Evolutionary conservation across 2,797 vertebrate species (phyloP), one percentile per base, ranked within the genome.

Genomic region (Lepidocolaptes lacrymiger): DNA sequence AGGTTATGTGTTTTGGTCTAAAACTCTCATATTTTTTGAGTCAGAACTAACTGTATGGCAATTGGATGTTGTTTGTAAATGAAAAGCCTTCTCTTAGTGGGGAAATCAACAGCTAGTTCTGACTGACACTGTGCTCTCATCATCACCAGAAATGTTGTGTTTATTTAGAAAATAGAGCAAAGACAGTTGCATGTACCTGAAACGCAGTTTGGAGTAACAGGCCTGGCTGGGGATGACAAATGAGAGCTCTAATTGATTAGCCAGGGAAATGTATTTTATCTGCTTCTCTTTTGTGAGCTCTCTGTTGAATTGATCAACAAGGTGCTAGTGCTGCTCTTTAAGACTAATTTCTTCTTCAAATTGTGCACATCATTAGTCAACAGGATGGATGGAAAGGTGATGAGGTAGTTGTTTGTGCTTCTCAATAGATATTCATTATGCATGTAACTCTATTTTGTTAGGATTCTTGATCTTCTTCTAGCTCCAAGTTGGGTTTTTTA

Each of bases 351-450:
- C 84, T 91, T 88, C 76, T 92, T 90, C 67, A 91, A 75, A 69
- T 81, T 1, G 1, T 82, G 56, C 59, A 51, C 41, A 69, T 87
- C 67, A 24, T 96, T 76, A 89, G 82, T 92, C 76, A 93, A 59
- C 55, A 84, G 89, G 83, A 95, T 94, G 58, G 85, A 95, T 88
- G 63, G 49, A 73, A 91, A 96, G 44, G 56, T 64, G 69, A 48
- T 90, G 89, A 93, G 73, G 59, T 77, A 94, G 87, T 87, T 93
- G 76, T 93, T 95, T 96, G 59, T 93, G 81, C 84, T 92, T 93
- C 74, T 64, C 54, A 91, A 76, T 10, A 89, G 62, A 69, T 91
- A 92, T 32, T 87, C 21, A 34, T 93, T 92, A 79, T 64, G 54
- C n/a, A 61, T 59, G 51, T 71, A 71, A 49, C 39, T 63, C n/a